phyloP scores from a whole-genome alignment of 2,113 vertebrate species.

The Platysternon megacephalum region DNA sequence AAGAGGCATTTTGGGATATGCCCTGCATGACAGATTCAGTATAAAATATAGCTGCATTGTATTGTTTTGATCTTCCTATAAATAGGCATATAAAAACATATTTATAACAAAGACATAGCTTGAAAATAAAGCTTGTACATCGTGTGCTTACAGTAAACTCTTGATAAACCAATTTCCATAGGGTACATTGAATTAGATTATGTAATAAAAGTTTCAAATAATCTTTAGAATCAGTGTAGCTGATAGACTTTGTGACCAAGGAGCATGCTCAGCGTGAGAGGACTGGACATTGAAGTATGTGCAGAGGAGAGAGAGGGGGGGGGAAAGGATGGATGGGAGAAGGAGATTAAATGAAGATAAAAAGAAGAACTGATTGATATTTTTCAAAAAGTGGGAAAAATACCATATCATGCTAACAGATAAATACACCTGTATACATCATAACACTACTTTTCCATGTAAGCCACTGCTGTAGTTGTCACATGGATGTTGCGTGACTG shows the following conservation, averaged over 20 bases:
- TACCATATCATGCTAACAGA: neutral
- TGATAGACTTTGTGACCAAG: neutral
- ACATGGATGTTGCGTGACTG: neutral
- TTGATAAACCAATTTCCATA: neutral
- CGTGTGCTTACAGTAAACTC: neutral
- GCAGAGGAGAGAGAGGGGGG: neutral
- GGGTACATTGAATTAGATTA: neutral
- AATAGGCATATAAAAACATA: neutral
- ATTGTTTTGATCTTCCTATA: conserved; percentile 21
- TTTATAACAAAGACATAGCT: neutral
- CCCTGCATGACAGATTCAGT: conserved; percentile 33
- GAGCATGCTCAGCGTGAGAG: neutral
- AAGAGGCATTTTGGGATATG: neutral
- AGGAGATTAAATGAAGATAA: neutral
- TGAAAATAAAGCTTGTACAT: neutral
- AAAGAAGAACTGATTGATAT: neutral
- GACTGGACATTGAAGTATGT: neutral
- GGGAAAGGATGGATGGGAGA: neutral
- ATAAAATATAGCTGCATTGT: conserved; percentile 9
- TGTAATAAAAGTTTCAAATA: neutral
- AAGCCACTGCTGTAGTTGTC: neutral
- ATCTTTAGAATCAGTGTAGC: neutral
- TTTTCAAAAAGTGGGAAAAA: neutral
- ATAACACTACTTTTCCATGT: neutral
- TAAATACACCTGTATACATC: neutral